Conservation (phyloP, 2,888 invertebrate genomes). For the Pollenia amentaria region DNA sequence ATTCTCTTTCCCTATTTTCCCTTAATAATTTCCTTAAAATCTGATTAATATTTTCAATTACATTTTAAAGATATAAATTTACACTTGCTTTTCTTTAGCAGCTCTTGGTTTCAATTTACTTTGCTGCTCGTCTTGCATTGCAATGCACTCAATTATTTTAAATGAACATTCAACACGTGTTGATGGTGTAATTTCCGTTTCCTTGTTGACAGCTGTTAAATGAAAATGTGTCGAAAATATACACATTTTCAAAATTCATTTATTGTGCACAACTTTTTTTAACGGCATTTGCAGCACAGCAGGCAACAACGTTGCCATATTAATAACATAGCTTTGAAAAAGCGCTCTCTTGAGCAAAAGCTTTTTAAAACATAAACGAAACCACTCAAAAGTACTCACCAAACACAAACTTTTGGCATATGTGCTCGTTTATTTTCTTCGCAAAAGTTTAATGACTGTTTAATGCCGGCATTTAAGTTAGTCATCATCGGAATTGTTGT, state of each 20-base stretch:
- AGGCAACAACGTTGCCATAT: slow-evolving; percentile 63
- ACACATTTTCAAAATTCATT: slow-evolving; percentile 16
- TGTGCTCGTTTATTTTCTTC: slow-evolving; percentile 18
- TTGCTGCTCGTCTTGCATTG: no score
- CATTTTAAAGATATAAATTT: no score
- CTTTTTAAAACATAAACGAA: background rate
- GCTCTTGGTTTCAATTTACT: no score
- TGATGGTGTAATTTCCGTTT: slow-evolving; percentile 55
- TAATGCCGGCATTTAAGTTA: slow-evolving; percentile 64
- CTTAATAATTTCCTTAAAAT: no score
- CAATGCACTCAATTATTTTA: background rate
- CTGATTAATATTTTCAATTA: no score
- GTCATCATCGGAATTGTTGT: slow-evolving; percentile 14
- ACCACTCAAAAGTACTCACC: background rate
- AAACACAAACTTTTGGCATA: slow-evolving; percentile 44
- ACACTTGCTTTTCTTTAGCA: no score
- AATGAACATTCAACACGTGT: slow-evolving; percentile 22
- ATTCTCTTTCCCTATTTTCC: no score
- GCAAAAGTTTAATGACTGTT: slow-evolving; percentile 66
- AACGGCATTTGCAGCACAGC: slow-evolving; percentile 50
- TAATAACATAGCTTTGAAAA: slow-evolving; percentile 25
- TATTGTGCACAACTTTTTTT: slow-evolving; percentile 29
- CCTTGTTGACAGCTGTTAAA: slow-evolving; percentile 31
- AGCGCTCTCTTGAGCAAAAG: slow-evolving; percentile 63
- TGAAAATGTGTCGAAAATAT: background rate